Evolutionary conservation across 2,797 vertebrate genomes (phyloP).

Genomic region (Carduelis carduelis): DNA sequence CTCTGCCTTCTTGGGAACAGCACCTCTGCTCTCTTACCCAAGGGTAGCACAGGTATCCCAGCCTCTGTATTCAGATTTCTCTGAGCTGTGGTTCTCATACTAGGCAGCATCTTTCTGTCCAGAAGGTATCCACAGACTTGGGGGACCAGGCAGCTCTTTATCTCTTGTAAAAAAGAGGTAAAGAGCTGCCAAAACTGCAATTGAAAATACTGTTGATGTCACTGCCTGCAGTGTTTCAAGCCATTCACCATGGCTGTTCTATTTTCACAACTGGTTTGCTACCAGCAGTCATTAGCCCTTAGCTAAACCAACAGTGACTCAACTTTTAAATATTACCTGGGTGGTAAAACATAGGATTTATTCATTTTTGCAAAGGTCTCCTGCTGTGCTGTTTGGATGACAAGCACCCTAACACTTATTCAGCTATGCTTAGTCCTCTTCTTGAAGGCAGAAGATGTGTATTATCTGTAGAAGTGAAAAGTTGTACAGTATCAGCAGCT

Average conservation of each 20-base stretch:
- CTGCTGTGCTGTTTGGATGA: not conserved
- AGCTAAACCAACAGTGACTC: not conserved
- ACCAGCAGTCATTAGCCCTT: not conserved
- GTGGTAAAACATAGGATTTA: not conserved
- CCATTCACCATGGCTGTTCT: not conserved
- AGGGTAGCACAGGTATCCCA: too few relatives aligned
- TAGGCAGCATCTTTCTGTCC: not conserved
- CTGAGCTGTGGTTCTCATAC: not conserved
- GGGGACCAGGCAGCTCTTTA: not conserved
- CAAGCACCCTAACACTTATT: not conserved
- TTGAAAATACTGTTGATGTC: not conserved
- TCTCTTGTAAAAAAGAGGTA: not conserved
- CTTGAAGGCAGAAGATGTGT: not conserved
- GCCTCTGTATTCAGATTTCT: not conserved
- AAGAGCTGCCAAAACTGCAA: not conserved
- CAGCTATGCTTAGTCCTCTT: not conserved
- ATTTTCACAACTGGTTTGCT: not conserved
- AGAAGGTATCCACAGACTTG: accelerated
- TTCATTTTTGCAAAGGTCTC: not conserved
- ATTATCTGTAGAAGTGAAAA: not conserved
- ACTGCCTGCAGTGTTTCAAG: not conserved
- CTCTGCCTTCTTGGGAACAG: not conserved
- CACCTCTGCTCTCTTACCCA: not conserved
- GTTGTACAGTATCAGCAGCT: not conserved
- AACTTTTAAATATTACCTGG: not conserved